These are phyloP conservation scores for Percopsis transmontana DNA, from an alignment of 2,113 vertebrate species.

Conservation along the genomic window DNA sequence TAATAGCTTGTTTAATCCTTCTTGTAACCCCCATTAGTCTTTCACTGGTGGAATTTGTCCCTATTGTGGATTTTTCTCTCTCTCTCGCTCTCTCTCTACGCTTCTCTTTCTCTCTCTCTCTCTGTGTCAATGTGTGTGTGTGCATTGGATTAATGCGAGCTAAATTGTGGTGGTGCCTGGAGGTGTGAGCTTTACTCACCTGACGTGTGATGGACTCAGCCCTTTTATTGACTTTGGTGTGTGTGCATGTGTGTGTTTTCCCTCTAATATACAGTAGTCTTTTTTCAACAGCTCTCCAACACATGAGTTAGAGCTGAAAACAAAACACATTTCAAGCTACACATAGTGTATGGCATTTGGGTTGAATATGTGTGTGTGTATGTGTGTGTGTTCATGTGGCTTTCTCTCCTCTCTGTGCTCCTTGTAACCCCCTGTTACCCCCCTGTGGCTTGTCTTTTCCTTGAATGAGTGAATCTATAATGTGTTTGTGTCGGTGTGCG, in stretches of 20 bases:
- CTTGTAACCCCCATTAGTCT: conserved; percentile 56
- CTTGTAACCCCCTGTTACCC: conserved; percentile 41
- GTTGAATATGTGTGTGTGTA: conserved; percentile 44
- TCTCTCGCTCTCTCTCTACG: background rate
- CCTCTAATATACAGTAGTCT: conserved; percentile 21
- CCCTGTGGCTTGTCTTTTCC: conserved; percentile 16
- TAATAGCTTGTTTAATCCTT: conserved; percentile 63
- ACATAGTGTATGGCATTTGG: background rate
- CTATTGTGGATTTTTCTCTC: conserved; percentile 34
- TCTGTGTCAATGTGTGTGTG: conserved; percentile 9
- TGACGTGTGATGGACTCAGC: conserved; percentile 72
- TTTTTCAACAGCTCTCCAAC: no score
- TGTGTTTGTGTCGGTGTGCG: conserved; percentile 24
- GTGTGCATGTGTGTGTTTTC: conserved; percentile 56
- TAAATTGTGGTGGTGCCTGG: conserved; percentile 59
- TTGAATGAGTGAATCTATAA: conserved; percentile 43
- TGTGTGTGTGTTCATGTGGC: no score
- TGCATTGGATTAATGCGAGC: conserved; percentile 55
- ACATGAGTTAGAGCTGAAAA: no score
- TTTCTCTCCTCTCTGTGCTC: no score
- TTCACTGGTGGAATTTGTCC: conserved; percentile 50
- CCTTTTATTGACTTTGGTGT: conserved; percentile 5
- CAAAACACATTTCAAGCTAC: no score
- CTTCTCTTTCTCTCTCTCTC: conserved; percentile 22
- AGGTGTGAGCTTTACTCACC: conserved; percentile 77